Percentiles rank a stretch among this genome's conserved stretches.
Evolutionary conservation across 2,113 vertebrate genomes (phyloP).

Genomic region (Gadus chalcogrammus): DNA sequence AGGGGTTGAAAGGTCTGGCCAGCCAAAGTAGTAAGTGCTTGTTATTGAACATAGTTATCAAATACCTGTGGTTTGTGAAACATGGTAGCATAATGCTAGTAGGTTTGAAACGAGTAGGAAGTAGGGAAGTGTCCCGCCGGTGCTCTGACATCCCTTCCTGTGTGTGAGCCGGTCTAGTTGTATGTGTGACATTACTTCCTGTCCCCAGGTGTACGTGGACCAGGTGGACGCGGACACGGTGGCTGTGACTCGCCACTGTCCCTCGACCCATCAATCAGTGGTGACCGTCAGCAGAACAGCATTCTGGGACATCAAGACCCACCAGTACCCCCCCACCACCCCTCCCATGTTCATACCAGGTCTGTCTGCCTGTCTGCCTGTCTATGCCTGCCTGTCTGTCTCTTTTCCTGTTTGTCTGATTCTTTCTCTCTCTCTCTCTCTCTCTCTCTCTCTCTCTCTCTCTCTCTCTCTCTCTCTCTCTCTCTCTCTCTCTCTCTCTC

Average conservation of each 20-base stretch:
- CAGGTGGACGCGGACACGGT: slow-evolving; percentile 96
- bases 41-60: background rate
- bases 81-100: background rate
- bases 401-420: background rate
- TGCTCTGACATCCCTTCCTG: background rate
- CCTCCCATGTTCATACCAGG: slow-evolving; percentile 97
- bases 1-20: too few relatives aligned
- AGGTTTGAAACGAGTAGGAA: background rate
- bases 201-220: slow-evolving; percentile 88
- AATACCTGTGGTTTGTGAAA: background rate
- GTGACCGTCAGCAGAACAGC: slow-evolving; percentile 91
- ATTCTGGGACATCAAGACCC: slow-evolving; percentile 86
- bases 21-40: too few relatives aligned
- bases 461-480: background rate
- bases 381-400: background rate
- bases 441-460: background rate
- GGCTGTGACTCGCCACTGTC: slow-evolving; percentile 91
- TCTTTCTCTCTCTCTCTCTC: background rate
- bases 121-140: background rate
- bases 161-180: too few relatives aligned
- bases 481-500: background rate
- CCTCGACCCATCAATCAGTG: slow-evolving; percentile 92
- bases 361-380: background rate
- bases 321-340: slow-evolving; percentile 79
- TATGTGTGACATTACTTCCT: background rate